phyloP scores from a whole-genome alignment of 1,140 invertebrate species.

The Atta colombica region DNA sequence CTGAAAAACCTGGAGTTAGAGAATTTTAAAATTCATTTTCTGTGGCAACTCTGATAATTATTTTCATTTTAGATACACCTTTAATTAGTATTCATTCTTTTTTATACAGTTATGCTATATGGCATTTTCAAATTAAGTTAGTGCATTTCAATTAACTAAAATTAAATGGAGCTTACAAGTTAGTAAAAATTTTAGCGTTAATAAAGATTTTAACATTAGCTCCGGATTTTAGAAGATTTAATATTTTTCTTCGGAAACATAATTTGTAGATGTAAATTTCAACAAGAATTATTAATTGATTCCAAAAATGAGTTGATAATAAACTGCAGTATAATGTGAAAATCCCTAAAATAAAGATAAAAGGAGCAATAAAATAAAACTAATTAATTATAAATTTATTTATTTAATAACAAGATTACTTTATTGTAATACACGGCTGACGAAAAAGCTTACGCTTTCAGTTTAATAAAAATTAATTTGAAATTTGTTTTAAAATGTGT shows the following conservation, averaged over 20 bases:
- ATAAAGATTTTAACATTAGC: no score
- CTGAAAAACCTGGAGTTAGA: no score
- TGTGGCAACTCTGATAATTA: no score
- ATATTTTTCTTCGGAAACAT: neutral
- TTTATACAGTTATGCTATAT: no score
- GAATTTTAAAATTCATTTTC: no score
- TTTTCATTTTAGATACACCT: no score
- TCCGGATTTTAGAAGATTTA: neutral
- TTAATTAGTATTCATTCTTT: no score
- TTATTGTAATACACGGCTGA: neutral
- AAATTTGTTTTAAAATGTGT: neutral
- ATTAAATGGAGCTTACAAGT: no score
- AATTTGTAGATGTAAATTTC: neutral
- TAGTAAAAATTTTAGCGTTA: no score
- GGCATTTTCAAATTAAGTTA: no score
- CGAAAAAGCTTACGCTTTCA: neutral
- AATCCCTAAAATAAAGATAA: neutral
- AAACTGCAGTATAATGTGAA: neutral
- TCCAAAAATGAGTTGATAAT: neutral
- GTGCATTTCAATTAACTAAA: no score
- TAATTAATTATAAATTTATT: neutral
- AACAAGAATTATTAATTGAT: constrained; percentile 1
- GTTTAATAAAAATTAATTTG: neutral
- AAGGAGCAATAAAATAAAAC: neutral
- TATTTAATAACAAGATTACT: neutral